Conservation (phyloP, 1,140 invertebrate genomes). For the Apolygus lucorum region DNA sequence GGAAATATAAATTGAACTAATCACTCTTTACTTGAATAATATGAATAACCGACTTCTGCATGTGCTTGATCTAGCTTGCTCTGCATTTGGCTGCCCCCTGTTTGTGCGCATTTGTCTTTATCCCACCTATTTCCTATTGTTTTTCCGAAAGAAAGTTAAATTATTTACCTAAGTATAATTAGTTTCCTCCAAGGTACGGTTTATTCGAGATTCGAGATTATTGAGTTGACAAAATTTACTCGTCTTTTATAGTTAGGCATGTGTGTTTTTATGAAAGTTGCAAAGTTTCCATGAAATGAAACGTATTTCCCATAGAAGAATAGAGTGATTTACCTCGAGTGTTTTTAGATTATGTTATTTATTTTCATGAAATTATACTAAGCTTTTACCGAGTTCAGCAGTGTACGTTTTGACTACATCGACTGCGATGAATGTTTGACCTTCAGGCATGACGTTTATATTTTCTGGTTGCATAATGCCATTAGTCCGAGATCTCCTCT, state of each 20-base stretch:
- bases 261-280: not conserved
- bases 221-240: not conserved
- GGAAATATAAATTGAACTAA: not conserved
- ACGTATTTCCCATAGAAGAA: not conserved
- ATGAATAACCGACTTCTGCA: constrained; percentile 1
- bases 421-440: too few relatives aligned
- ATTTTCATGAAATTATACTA: too few relatives aligned
- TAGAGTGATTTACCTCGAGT: too few relatives aligned
- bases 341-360: too few relatives aligned
- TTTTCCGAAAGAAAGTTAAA: not conserved
- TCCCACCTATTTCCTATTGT: not conserved
- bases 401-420: too few relatives aligned
- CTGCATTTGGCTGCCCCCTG: not conserved
- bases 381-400: too few relatives aligned
- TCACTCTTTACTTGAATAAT: not conserved
- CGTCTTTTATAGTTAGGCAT: constrained; percentile 6
- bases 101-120: not conserved
- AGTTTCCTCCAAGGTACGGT: constrained; percentile 15
- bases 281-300: not conserved
- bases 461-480: too few relatives aligned
- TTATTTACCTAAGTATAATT: not conserved
- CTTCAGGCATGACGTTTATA: too few relatives aligned
- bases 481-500: too few relatives aligned
- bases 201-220: too few relatives aligned
- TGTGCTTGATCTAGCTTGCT: constrained; percentile 4